phyloP scores from a whole-genome alignment of 2,888 invertebrate species.

The Elmis aenea region DNA sequence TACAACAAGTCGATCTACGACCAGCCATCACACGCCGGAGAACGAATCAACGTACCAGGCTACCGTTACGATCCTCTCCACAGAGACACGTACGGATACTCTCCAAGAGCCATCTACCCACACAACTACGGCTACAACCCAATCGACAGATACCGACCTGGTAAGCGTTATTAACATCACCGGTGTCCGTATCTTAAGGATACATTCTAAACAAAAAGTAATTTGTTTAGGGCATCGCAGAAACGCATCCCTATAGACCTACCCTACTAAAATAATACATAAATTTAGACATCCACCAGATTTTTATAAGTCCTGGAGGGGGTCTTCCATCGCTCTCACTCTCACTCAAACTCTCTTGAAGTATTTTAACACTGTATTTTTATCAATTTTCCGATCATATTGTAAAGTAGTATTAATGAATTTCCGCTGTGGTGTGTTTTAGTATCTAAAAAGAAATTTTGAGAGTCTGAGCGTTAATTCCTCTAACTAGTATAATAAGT shows the following conservation, averaged over 20 bases:
- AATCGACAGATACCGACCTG: constrained; percentile 75
- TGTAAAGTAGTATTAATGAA: no score
- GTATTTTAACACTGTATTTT: no score
- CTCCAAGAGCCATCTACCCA: constrained; percentile 80
- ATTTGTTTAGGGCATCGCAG: constrained; percentile 21
- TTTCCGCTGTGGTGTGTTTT: no score
- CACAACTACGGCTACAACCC: constrained; percentile 72
- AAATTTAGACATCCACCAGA: constrained; percentile 11
- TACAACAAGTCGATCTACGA: constrained; percentile 84
- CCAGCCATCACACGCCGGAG: constrained; percentile 73
- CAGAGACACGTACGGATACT: constrained; percentile 85
- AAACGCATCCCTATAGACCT: constrained; percentile 15
- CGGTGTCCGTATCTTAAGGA: no score
- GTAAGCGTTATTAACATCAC: constrained; percentile 58
- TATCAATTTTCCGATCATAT: no score
- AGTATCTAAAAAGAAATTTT: no score
- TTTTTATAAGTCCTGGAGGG: constrained; percentile 6
- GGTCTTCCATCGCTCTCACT: constrained; percentile 9
- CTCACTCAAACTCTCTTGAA: no score
- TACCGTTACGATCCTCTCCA: constrained; percentile 89
- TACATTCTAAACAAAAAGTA: no score
- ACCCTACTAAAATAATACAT: constrained; percentile 10
- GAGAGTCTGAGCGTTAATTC: no score
- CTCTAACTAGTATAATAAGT: no score
- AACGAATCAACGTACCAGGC: constrained; percentile 81